Base-by-base conservation (phyloP, 23 tunicate genomes). In the Clavelina lepadiformis region DNA sequence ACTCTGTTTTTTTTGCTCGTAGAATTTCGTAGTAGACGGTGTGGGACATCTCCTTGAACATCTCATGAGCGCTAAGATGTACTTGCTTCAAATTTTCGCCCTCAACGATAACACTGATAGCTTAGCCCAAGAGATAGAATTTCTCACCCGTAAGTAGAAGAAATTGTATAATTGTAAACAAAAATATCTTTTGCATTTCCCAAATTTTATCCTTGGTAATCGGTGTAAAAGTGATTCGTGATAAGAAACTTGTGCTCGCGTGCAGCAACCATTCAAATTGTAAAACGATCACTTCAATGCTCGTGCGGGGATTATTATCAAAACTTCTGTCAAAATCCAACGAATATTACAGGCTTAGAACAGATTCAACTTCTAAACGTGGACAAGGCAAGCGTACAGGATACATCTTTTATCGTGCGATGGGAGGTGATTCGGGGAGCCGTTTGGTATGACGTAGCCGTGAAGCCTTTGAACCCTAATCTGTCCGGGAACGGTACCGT, bases 381-480 rank as follows among this genome's bases (percentile, higher is more conserved):
- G 33, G 83, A 76, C 64, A 51, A 63, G 51, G 97, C 52, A 0
- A 74, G 41, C 53, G 71, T 81, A 18, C 67, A 80, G 61, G 97
- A 89, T 75, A 81, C 83, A 3, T 81, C 83, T 13, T 49, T 89
- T 28, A 78, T 89, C 19, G 51, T 80, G 4, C 41, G 83, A 25
- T 89, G 97, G 97, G 82, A 65, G 31, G 51, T 46, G 15, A 89
- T 60, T 37, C 21, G 21, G 1, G 76, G 58, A 18, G 83, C 83
- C 0, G 69, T 73, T 35, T 89, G 97, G 97, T 89, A 89, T 29
- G 69, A 69, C 1, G 80, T 89, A 21, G 30, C 28, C 38, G 58
- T 76, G 5, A 58, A 76, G 4, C 75, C 82, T 28, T 20, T 35
- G 0, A 36, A 72, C 13, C 61, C 67, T 26, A 73, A 78, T 28